Evolutionary conservation across 2,113 vertebrate genomes (phyloP).

Genomic region (Castor canadensis): DNA sequence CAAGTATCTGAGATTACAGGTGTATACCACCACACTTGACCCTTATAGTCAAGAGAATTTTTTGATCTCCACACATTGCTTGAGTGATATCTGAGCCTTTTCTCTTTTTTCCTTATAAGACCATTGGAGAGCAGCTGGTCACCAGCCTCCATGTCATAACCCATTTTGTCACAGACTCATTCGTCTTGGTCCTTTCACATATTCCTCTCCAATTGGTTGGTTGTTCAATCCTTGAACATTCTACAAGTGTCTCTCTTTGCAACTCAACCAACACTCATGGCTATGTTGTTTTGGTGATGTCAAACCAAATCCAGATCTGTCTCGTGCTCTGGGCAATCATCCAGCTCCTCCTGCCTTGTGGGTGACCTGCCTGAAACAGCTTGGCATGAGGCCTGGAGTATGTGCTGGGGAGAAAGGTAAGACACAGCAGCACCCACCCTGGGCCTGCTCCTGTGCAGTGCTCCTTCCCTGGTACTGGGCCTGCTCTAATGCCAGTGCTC

Average conservation of each 20-base stretch:
- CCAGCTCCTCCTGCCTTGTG: rapidly evolving
- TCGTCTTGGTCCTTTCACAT: neutral
- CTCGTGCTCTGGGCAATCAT: neutral
- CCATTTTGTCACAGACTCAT: neutral
- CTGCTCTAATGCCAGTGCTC: neutral
- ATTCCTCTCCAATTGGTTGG: neutral
- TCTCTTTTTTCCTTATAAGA: neutral
- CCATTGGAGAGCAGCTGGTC: neutral
- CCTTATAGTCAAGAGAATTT: neutral
- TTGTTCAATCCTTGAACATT: neutral
- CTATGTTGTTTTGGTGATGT: neutral
- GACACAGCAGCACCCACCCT: neutral
- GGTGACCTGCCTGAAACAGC: neutral
- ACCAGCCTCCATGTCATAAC: neutral
- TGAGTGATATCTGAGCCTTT: neutral
- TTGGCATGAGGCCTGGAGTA: rapidly evolving
- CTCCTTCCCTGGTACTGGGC: neutral
- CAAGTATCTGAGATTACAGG: too few relatives aligned
- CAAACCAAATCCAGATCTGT: neutral
- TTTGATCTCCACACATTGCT: neutral
- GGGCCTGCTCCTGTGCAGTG: rapidly evolving
- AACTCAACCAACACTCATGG: neutral
- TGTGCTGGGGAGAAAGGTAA: rapidly evolving
- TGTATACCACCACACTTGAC: too few relatives aligned
- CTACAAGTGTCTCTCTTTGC: neutral